These are phyloP conservation scores for Drosophila triauraria DNA, from an alignment of 1,140 invertebrate species.

Conservation along the genomic window DNA sequence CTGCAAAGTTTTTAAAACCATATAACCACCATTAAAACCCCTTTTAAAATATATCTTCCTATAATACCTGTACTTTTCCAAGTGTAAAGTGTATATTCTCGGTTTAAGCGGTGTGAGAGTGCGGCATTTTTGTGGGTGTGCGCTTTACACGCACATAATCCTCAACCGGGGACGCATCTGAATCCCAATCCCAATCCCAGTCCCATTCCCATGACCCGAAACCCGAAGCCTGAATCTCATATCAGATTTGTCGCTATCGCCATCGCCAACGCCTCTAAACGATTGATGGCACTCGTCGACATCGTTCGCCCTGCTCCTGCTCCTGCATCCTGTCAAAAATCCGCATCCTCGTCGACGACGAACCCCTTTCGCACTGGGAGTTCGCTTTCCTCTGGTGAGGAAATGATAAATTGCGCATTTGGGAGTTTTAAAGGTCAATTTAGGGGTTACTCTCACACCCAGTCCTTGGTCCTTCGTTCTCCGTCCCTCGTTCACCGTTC, in stretches of 20 bases:
- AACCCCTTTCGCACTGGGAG: conserved; percentile 2
- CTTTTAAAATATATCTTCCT: background rate
- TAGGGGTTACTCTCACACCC: conserved; percentile 71
- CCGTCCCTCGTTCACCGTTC: background rate
- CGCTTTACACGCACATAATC: conserved; percentile 72
- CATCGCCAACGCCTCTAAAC: conserved; percentile 66
- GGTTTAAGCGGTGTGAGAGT: background rate
- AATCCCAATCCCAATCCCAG: conserved; percentile 32
- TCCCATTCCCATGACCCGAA: conserved; percentile 42
- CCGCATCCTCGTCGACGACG: conserved; percentile 28
- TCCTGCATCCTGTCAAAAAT: conserved; percentile 52
- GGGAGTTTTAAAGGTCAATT: conserved; percentile 84
- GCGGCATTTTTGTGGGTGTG: conserved; percentile 64
- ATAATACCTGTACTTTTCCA: background rate
- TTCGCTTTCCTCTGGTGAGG: conserved; percentile 44
- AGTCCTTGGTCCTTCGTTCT: no score
- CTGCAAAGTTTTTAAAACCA: no score
- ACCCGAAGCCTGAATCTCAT: conserved; percentile 61
- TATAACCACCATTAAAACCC: background rate
- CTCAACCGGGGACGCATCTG: conserved; percentile 72
- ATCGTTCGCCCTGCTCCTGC: conserved; percentile 18
- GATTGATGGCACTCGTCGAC: conserved; percentile 71
- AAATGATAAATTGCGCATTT: conserved; percentile 85
- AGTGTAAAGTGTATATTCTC: background rate
- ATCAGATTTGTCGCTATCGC: conserved; percentile 74